These are phyloP conservation scores for Euproctis similis DNA, from an alignment of 2,888 invertebrate species.

Conservation along the genomic window DNA sequence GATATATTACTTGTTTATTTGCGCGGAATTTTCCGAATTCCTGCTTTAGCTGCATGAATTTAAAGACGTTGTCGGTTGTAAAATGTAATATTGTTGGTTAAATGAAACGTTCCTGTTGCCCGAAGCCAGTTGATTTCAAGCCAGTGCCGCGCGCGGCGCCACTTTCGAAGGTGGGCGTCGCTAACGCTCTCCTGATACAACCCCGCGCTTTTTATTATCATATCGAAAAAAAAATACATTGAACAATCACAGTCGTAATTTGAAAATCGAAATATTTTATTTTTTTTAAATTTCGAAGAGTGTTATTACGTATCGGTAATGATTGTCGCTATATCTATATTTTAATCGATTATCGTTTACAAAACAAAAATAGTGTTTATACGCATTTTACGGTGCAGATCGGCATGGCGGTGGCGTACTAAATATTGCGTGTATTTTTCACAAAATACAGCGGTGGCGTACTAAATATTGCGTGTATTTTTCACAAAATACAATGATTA, in stretches of 20 bases:
- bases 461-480: slow-evolving; percentile 35
- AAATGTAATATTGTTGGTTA: slow-evolving; percentile 28
- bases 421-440: slow-evolving; percentile 36
- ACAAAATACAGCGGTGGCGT: slow-evolving; percentile 51
- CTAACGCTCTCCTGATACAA: slow-evolving; percentile 40
- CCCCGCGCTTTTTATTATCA: slow-evolving; percentile 39
- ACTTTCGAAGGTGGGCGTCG: slow-evolving; percentile 63
- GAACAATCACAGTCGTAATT: slow-evolving; percentile 14
- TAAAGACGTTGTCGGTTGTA: slow-evolving; percentile 26
- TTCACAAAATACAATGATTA: slow-evolving; percentile 25
- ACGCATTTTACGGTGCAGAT: slow-evolving; percentile 53
- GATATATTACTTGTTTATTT: slow-evolving; percentile 10
- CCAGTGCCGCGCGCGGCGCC: slow-evolving; percentile 71
- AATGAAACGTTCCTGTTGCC: slow-evolving; percentile 50
- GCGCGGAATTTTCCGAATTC: slow-evolving; percentile 9
- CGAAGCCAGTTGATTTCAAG: slow-evolving; percentile 43
- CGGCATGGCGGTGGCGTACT: slow-evolving; percentile 49
- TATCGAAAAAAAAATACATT: slow-evolving; percentile 25
- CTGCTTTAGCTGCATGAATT: slow-evolving; percentile 20
- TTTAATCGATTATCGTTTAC: slow-evolving; percentile 36
- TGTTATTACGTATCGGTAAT: too few relatives aligned
- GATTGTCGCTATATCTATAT: too few relatives aligned
- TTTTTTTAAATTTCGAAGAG: too few relatives aligned
- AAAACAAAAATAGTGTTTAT: slow-evolving; percentile 60
- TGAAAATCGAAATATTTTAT: too few relatives aligned